Percentiles rank a stretch among this genome's conserved stretches.
Evolutionary conservation across 2,888 invertebrate genomes (phyloP).

Genomic region (Agelastica alni): DNA sequence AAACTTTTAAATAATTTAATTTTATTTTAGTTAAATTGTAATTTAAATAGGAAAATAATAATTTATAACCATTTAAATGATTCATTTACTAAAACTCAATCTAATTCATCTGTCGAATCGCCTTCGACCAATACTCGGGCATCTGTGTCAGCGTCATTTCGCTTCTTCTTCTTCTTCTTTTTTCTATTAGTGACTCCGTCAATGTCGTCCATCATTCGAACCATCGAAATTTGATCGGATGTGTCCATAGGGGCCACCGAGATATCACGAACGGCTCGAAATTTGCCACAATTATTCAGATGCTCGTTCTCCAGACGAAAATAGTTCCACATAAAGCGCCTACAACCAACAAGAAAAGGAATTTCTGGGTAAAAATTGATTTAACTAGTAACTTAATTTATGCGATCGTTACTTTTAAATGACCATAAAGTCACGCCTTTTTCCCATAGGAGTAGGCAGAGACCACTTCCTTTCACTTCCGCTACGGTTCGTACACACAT

Average conservation of each 20-base stretch:
- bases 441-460: no score
- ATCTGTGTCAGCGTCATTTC: conserved; percentile 43
- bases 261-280: conserved; percentile 97
- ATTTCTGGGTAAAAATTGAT: no score
- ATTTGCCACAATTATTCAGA: conserved; percentile 98
- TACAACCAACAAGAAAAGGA: conserved; percentile 48
- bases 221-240: conserved; percentile 85
- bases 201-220: conserved; percentile 94
- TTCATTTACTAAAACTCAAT: no score
- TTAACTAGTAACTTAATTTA: no score
- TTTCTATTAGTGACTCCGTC: conserved; percentile 82
- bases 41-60: no score
- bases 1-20: no score
- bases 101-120: conserved; percentile 56
- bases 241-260: conserved; percentile 93
- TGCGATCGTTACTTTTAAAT: no score
- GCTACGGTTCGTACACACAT: no score
- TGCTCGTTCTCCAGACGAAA: conserved; percentile 99
- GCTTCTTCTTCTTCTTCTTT: conserved; percentile 58
- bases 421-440: no score
- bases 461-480: no score
- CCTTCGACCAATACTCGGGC: conserved; percentile 46
- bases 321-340: conserved; percentile 98
- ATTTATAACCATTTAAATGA: no score
- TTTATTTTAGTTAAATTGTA: no score